phyloP scores from a whole-genome alignment of 2,888 invertebrate genomes.

The Rugalucina vietnamica region DNA sequence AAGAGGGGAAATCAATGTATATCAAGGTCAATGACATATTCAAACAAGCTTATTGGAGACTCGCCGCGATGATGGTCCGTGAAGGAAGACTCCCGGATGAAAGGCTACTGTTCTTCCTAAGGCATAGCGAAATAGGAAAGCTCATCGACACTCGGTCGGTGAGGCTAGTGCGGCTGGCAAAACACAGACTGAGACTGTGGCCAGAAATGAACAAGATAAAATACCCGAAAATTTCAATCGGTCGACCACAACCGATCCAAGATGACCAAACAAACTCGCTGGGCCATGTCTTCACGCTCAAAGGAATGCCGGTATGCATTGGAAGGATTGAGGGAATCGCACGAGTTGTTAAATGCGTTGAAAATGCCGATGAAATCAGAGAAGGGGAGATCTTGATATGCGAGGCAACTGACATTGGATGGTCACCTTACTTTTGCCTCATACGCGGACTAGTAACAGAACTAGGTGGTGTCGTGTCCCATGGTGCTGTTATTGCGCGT shows the following conservation, averaged over 20 bases:
- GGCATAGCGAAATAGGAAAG: constrained; percentile 87
- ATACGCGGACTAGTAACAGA: constrained; percentile 91
- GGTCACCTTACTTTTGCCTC: constrained; percentile 93
- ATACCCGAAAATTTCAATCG: not conserved
- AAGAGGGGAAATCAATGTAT: constrained; percentile 86
- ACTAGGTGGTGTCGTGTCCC: constrained; percentile 92
- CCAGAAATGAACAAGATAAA: not conserved
- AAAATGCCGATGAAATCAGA: constrained; percentile 81
- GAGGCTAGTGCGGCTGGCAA: constrained; percentile 86
- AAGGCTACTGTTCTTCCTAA: constrained; percentile 89
- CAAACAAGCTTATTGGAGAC: constrained; percentile 86
- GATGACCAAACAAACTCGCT: not conserved
- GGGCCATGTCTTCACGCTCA: not conserved
- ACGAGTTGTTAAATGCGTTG: constrained; percentile 88
- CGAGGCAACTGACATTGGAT: constrained; percentile 91
- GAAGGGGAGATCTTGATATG: constrained; percentile 91
- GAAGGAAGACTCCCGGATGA: constrained; percentile 88
- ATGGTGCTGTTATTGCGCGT: constrained; percentile 93
- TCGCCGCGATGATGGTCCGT: constrained; percentile 86
- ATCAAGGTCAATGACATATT: constrained; percentile 85
- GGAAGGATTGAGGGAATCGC: constrained; percentile 89
- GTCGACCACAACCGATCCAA: not conserved
- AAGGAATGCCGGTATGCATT: constrained; percentile 89
- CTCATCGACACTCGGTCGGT: constrained; percentile 86
- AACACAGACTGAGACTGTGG: constrained; percentile 85